These are phyloP conservation scores for Spinibarbus caldwelli DNA, from an alignment of 2,797 vertebrate species.

Conservation along the genomic window DNA sequence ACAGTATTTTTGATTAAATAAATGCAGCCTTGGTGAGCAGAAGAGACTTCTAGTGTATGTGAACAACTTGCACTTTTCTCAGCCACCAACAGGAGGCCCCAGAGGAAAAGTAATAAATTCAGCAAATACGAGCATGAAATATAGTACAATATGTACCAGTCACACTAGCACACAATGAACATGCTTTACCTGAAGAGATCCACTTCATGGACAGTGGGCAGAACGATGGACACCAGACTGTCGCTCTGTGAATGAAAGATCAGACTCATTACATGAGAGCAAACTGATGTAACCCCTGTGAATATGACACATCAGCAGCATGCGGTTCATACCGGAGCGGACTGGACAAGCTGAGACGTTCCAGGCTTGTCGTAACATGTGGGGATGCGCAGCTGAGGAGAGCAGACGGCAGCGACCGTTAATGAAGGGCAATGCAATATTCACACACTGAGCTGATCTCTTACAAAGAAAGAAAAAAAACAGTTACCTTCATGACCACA, in stretches of 20 bases:
- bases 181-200: constrained; percentile 93
- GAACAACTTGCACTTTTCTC: constrained; percentile 48
- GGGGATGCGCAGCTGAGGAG: constrained; percentile 89
- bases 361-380: constrained; percentile 96
- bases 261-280: constrained; percentile 8
- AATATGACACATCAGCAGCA: neutral
- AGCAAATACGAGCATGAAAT: neutral
- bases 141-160: neutral
- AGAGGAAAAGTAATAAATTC: neutral
- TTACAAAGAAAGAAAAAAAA: neutral
- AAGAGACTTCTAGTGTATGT: neutral
- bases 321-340: constrained; percentile 80
- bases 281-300: neutral
- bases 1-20: neutral
- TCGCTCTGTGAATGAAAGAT: constrained; percentile 79
- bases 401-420: neutral
- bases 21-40: neutral
- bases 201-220: constrained; percentile 94
- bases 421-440: neutral
- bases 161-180: neutral
- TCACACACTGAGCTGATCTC: neutral
- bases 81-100: constrained; percentile 60
- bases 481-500: constrained; percentile 89
- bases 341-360: constrained; percentile 88
- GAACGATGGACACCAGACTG: constrained; percentile 88